Evolutionary conservation across 2,888 invertebrate genomes (phyloP).

Genomic region (Caenorhabditis parvicauda): DNA sequence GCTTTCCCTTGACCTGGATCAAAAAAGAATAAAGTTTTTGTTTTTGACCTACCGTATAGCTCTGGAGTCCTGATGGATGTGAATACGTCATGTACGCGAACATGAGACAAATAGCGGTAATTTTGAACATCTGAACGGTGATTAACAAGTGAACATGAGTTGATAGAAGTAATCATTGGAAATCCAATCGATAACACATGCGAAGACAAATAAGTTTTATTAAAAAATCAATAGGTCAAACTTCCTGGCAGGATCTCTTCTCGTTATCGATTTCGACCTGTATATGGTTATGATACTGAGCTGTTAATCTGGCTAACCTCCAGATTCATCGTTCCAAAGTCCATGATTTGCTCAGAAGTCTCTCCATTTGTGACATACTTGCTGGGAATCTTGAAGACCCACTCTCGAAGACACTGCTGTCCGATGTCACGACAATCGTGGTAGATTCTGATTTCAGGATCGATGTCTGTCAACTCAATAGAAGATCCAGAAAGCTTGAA

Average conservation of each 20-base stretch:
- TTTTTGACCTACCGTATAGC: conserved; percentile 36
- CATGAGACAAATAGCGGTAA: not conserved
- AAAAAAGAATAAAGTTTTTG: not conserved
- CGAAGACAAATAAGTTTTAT: no score
- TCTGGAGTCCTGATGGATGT: conserved; percentile 43
- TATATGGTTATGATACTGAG: not conserved
- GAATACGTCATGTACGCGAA: not conserved
- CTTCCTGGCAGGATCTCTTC: conserved; percentile 43
- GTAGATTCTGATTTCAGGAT: conserved; percentile 58
- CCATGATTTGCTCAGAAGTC: conserved; percentile 30
- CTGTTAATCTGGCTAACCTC: conserved; percentile 30
- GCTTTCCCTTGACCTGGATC: conserved; percentile 44
- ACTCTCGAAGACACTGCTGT: conserved; percentile 58
- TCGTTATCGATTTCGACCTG: conserved; percentile 55
- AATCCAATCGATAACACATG: no score
- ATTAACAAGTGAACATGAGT: not conserved
- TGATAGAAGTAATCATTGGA: not conserved
- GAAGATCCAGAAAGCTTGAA: conserved; percentile 54
- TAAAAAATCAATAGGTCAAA: no score
- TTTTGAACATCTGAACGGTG: no score
- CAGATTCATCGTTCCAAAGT: conserved; percentile 51
- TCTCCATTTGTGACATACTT: conserved; percentile 55
- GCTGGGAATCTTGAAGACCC: conserved; percentile 57
- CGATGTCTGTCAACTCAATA: conserved; percentile 58
- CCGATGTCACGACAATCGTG: conserved; percentile 57